Evolutionary conservation across 2,888 invertebrate genomes (phyloP).

Genomic region (Drosophila neonasuta): DNA sequence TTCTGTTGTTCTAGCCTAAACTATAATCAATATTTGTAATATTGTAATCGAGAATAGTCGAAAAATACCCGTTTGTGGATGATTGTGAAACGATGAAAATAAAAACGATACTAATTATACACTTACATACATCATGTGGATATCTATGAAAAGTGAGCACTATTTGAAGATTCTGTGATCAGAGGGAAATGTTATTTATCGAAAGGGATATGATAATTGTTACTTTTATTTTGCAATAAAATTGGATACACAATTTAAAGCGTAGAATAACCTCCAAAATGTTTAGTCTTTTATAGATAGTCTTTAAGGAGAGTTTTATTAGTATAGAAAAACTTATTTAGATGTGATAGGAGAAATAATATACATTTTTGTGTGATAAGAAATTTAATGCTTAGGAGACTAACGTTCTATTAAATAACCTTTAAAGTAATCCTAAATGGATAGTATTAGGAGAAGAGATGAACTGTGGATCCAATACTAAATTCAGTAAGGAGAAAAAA

Average conservation of each 20-base stretch:
- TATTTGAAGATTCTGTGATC: neutral
- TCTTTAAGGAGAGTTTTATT: too few relatives aligned
- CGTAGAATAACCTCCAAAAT: too few relatives aligned
- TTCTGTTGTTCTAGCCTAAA: conserved; percentile 50
- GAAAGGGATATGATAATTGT: neutral
- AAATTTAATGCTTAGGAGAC: neutral
- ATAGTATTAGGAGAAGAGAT: too few relatives aligned
- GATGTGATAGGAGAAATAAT: too few relatives aligned
- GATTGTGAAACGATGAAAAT: conserved; percentile 76
- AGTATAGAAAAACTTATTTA: too few relatives aligned
- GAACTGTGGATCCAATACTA: too few relatives aligned
- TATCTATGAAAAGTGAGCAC: neutral
- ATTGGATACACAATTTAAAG: too few relatives aligned
- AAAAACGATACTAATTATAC: conserved; percentile 76
- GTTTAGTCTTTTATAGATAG: too few relatives aligned
- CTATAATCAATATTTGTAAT: conserved; percentile 66
- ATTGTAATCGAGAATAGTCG: conserved; percentile 74
- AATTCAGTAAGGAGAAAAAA: too few relatives aligned
- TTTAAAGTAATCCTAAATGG: neutral
- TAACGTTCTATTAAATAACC: neutral
- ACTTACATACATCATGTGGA: conserved; percentile 32
- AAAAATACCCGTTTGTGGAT: conserved; percentile 71
- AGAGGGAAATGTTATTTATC: neutral
- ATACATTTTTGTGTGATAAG: neutral
- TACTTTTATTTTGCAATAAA: too few relatives aligned